Percentiles rank a stretch among this genome's conserved stretches.
These are phyloP conservation scores for Odontesthes bonariensis DNA, from an alignment of 2,113 vertebrate species.

Conservation along the genomic window DNA sequence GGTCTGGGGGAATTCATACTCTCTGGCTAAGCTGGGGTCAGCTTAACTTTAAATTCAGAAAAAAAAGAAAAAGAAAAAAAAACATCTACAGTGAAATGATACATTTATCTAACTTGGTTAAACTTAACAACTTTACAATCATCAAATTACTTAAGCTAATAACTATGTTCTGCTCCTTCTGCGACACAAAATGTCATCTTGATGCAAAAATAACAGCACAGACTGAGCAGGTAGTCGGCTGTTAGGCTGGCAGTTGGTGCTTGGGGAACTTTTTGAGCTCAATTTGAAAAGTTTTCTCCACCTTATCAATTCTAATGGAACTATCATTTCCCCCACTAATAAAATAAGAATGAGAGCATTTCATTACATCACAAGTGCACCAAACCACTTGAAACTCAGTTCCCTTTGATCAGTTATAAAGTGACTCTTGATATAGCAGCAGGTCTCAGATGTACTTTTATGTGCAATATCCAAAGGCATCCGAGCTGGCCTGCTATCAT, in stretches of 20 bases:
- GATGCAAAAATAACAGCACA: background rate
- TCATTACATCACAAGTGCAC: background rate
- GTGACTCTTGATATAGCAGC: background rate
- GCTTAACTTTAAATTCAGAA: background rate
- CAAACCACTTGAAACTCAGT: background rate
- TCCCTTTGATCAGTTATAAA: background rate
- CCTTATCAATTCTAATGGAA: slow-evolving; percentile 13
- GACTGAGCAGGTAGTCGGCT: background rate
- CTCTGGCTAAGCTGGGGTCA: background rate
- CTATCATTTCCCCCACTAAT: background rate
- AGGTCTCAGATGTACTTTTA: background rate
- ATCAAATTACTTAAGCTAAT: slow-evolving; percentile 19
- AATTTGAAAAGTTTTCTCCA: slow-evolving; percentile 1
- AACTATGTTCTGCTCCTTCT: background rate
- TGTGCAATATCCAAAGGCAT: background rate
- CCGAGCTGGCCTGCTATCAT: background rate
- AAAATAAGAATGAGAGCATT: background rate
- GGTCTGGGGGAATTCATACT: slow-evolving; percentile 4
- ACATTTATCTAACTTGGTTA: slow-evolving; percentile 32
- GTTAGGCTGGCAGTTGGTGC: background rate
- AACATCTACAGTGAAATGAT: slow-evolving; percentile 2
- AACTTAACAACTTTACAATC: slow-evolving; percentile 4
- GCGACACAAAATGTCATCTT: background rate
- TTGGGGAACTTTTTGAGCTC: slow-evolving; percentile 4
- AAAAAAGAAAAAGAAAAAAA: slow-evolving; percentile 8